A percentile compares a stretch with the other conserved stretches of the same genome.
phyloP scores from a whole-genome alignment of 1,140 invertebrate genomes.

The Cotesia typhae region DNA sequence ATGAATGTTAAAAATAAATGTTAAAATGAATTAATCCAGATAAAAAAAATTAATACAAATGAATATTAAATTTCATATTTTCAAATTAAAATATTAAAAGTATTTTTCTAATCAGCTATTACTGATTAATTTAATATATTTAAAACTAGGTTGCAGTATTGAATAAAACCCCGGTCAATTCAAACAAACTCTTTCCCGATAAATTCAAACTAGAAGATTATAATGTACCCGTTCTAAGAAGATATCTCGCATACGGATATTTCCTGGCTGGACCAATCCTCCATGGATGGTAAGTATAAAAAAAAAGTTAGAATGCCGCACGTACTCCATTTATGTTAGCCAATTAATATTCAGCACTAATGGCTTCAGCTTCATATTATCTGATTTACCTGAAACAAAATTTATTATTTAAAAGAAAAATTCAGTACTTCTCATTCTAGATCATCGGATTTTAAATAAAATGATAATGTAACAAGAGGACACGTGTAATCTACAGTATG shows the following conservation, averaged over 20 bases:
- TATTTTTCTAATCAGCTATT: no score
- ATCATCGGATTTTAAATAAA: conserved; percentile 7
- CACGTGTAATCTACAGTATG: conserved; percentile 1
- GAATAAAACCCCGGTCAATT: no score
- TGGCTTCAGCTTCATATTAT: not conserved
- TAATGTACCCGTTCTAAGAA: conserved; percentile 53
- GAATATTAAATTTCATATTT: no score
- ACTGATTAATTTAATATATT: no score
- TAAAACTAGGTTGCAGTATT: no score
- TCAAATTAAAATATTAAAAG: no score
- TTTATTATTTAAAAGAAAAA: conserved; percentile 8
- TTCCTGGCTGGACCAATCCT: conserved; percentile 55
- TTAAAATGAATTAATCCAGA: not conserved
- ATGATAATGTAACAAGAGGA: conserved; percentile 5
- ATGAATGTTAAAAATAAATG: conserved; percentile 6
- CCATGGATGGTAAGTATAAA: conserved; percentile 52
- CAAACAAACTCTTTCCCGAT: no score
- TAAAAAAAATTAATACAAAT: no score
- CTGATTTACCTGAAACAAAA: not conserved
- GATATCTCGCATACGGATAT: conserved; percentile 57
- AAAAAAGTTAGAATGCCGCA: conserved; percentile 12
- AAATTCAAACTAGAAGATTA: conserved; percentile 40
- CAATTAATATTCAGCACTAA: conserved; percentile 19
- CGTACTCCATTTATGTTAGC: not conserved
- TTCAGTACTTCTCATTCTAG: conserved; percentile 18